Evolutionary conservation across 1,140 invertebrate species (phyloP).

Genomic region (Apis florea): DNA sequence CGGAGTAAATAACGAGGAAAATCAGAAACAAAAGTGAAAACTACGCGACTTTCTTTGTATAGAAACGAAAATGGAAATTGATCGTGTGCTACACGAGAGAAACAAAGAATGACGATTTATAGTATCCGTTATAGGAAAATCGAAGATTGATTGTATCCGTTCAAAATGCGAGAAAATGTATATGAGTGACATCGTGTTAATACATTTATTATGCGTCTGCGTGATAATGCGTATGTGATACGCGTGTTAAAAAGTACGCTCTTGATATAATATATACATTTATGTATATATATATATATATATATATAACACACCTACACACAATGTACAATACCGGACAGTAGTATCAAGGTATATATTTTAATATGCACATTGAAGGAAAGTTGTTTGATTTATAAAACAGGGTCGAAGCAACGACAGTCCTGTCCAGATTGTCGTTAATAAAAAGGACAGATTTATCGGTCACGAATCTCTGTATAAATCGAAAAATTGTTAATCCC

Average conservation of each 20-base stretch:
- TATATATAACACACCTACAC: not conserved
- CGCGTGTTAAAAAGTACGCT: not conserved
- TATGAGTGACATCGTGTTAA: not conserved
- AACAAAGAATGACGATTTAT: not conserved
- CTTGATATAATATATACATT: conserved; percentile 20
- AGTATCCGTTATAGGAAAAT: no score
- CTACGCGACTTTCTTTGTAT: not conserved
- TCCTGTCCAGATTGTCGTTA: no score
- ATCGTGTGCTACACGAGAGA: not conserved
- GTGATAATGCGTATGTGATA: conserved; percentile 10
- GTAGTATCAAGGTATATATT: conserved; percentile 1
- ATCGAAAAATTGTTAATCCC: conserved; percentile 3
- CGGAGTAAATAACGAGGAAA: not conserved
- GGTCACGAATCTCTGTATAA: not conserved
- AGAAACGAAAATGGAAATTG: not conserved
- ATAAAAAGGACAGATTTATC: not conserved
- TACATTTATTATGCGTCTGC: not conserved
- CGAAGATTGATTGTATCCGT: not conserved
- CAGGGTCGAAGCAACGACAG: not conserved
- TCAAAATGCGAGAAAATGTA: not conserved
- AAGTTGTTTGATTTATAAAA: not conserved
- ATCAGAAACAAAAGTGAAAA: not conserved
- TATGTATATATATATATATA: accelerated
- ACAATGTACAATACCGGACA: not conserved
- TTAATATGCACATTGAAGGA: conserved; percentile 12